Percentiles rank a stretch among this genome's conserved stretches.
These are phyloP conservation scores for Morpho achilles DNA, from an alignment of 2,888 invertebrate species.

Conservation along the genomic window DNA sequence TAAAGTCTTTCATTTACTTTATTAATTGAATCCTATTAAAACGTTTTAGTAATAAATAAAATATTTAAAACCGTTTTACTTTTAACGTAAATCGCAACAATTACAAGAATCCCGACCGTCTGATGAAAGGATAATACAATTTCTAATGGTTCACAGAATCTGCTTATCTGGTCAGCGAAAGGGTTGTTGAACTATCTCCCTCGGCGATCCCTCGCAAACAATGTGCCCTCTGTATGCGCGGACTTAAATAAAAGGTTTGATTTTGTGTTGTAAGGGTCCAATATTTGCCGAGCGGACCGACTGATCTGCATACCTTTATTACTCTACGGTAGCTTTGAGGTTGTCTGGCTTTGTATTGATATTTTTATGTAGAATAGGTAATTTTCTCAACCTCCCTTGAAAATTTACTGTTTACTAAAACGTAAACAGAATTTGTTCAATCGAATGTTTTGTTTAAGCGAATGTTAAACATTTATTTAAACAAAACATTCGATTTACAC, in stretches of 20 bases:
- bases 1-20: too few relatives aligned
- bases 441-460: too few relatives aligned
- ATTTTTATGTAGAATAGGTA: conserved; percentile 1
- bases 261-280: conserved; percentile 76
- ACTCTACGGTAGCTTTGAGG: conserved; percentile 35
- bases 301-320: conserved; percentile 70
- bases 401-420: too few relatives aligned
- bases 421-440: too few relatives aligned
- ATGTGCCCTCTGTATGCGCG: conserved; percentile 61
- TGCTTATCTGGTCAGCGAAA: conserved; percentile 66
- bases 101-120: conserved; percentile 35
- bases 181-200: conserved; percentile 75
- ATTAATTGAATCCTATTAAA: too few relatives aligned
- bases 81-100: conserved; percentile 1
- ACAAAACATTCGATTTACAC: too few relatives aligned
- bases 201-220: conserved; percentile 49
- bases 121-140: conserved; percentile 43
- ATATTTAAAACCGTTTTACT: not conserved
- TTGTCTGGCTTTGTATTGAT: conserved; percentile 21
- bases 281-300: conserved; percentile 67
- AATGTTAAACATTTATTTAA: too few relatives aligned
- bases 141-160: conserved; percentile 48
- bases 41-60: too few relatives aligned
- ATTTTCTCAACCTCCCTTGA: too few relatives aligned
- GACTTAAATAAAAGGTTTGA: conserved; percentile 79